Percentiles rank a stretch among this genome's conserved stretches.
Evolutionary conservation across 2,113 vertebrate genomes (phyloP).

Genomic region (Prunella fulvescens): DNA sequence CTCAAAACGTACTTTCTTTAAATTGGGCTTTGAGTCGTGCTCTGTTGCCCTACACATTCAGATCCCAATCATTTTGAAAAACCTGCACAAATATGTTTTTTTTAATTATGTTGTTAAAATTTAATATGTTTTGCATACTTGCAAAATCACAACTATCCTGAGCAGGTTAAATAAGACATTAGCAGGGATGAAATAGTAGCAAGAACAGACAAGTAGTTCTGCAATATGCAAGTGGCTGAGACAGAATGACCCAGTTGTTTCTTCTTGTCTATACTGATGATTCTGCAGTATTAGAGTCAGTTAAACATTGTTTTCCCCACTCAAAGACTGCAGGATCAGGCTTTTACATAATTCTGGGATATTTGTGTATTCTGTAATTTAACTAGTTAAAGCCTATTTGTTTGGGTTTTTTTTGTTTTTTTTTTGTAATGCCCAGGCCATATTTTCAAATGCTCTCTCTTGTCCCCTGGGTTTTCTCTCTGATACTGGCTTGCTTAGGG

Average conservation of each 20-base stretch:
- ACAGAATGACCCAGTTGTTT: conserved; percentile 55
- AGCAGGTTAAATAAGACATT: conserved; percentile 67
- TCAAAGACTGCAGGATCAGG: background rate
- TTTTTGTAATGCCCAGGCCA: background rate
- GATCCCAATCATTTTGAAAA: conserved; percentile 56
- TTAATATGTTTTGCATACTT: conserved; percentile 66
- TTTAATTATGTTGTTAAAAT: conserved; percentile 61
- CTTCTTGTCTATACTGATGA: background rate
- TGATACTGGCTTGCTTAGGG: background rate
- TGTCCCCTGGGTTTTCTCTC: background rate
- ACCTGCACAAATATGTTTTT: conserved; percentile 67
- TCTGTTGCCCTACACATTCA: conserved; percentile 65
- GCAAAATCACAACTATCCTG: conserved; percentile 48
- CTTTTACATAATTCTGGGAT: background rate
- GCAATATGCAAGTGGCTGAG: conserved; percentile 38
- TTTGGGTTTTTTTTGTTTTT: background rate
- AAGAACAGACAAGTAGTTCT: conserved; percentile 5
- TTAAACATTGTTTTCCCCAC: background rate
- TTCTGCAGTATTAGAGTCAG: conserved; percentile 31
- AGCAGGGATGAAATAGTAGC: conserved; percentile 26
- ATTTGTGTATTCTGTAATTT: background rate
- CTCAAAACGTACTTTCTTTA: conserved; percentile 68
- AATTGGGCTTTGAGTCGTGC: conserved; percentile 71
- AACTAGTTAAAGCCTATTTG: background rate
- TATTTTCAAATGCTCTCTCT: background rate